These are phyloP conservation scores for Shargacucullia verbasci DNA, from an alignment of 2,888 invertebrate genomes.

Conservation along the genomic window DNA sequence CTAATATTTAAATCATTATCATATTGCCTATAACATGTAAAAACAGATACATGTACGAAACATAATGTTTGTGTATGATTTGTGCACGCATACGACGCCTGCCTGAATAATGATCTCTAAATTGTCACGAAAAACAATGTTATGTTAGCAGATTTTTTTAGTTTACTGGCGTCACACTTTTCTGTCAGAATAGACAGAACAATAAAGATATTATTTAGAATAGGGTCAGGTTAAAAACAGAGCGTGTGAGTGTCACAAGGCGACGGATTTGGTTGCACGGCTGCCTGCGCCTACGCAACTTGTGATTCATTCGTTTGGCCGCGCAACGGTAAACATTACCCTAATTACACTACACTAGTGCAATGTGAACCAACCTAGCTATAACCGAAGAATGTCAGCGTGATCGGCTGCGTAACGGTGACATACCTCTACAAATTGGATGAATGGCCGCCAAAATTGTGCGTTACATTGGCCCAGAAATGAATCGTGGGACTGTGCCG, in stretches of 20 bases:
- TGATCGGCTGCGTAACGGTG: conserved; percentile 38
- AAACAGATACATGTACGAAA: neutral
- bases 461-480: conserved; percentile 17
- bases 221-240: conserved; percentile 75
- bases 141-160: conserved; percentile 55
- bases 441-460: conserved; percentile 22
- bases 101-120: conserved; percentile 28
- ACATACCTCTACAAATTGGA: conserved; percentile 30
- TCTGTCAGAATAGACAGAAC: conserved; percentile 58
- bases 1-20: too few species aligned
- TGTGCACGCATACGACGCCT: conserved; percentile 17
- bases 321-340: conserved; percentile 83
- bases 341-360: conserved; percentile 75
- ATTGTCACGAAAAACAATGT: conserved; percentile 37
- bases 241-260: conserved; percentile 71
- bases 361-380: conserved; percentile 65
- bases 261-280: conserved; percentile 78
- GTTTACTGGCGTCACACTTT: conserved; percentile 56
- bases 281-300: conserved; percentile 77
- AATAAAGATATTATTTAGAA: conserved; percentile 63
- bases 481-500: neutral
- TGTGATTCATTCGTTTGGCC: conserved; percentile 84
- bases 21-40: too few species aligned
- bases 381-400: conserved; percentile 44
- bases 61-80: conserved; percentile 11